Percentiles rank a stretch among this genome's conserved stretches.
Conservation (phyloP, 64 coral and sea anemone species). For the Montipora efflorescens region DNA sequence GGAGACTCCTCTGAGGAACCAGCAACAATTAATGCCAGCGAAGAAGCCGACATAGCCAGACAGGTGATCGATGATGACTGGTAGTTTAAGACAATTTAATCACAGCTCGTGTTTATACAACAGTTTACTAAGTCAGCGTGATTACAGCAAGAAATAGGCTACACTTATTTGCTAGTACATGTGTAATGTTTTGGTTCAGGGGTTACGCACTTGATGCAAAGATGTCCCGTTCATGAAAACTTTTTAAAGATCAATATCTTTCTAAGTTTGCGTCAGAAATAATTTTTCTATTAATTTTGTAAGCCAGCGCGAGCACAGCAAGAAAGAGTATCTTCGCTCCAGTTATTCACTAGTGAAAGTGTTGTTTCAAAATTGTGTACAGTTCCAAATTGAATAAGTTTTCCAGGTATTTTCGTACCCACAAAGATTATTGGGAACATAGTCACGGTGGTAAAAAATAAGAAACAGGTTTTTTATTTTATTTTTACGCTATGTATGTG, state of each 20-base stretch:
- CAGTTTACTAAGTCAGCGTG: neutral
- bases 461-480: neutral
- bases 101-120: constrained; percentile 3
- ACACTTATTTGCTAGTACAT: constrained; percentile 27
- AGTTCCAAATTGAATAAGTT: constrained; percentile 32
- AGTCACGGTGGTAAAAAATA: constrained; percentile 17
- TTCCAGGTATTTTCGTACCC: constrained; percentile 33
- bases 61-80: constrained; percentile 38
- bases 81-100: constrained; percentile 24
- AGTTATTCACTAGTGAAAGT: constrained; percentile 31
- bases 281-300: constrained; percentile 45
- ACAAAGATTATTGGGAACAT: constrained; percentile 40
- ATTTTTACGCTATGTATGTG: neutral
- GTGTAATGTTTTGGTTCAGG: constrained; percentile 11
- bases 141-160: neutral
- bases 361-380: constrained; percentile 32
- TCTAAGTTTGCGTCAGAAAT: constrained; percentile 51
- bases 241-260: constrained; percentile 33
- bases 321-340: constrained; percentile 37
- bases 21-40: neutral
- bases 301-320: constrained; percentile 40
- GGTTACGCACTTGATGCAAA: constrained; percentile 33
- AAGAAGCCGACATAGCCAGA: constrained; percentile 37
- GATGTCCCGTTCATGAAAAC: constrained; percentile 16
- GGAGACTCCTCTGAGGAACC: constrained; percentile 19